A percentile compares a stretch with the other conserved stretches of the same genome.
These are phyloP conservation scores for Drosophila nannoptera DNA, from an alignment of 1,140 invertebrate genomes.

Conservation along the genomic window DNA sequence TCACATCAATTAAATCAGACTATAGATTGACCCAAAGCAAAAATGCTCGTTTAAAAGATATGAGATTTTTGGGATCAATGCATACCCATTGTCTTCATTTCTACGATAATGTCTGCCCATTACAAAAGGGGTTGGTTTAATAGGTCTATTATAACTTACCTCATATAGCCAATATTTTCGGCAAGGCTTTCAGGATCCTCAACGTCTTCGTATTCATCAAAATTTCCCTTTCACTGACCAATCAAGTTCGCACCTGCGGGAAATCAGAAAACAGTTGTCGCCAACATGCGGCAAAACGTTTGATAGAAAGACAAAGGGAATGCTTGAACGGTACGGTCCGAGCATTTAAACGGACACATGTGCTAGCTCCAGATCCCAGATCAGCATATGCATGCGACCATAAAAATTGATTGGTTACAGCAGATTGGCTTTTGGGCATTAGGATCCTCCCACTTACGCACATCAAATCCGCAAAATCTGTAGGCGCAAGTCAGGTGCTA, in stretches of 20 bases:
- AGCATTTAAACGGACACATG: slow-evolving; percentile 49
- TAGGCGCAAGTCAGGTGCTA: no score
- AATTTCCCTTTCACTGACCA: slow-evolving; percentile 13
- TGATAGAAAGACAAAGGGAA: slow-evolving; percentile 30
- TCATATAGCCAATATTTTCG: background rate
- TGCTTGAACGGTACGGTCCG: slow-evolving; percentile 48
- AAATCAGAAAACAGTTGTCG: slow-evolving; percentile 21
- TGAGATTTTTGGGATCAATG: background rate
- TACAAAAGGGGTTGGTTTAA: no score
- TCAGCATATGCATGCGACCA: slow-evolving; percentile 55
- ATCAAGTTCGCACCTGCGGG: background rate
- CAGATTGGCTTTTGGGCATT: no score
- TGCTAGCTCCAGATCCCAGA: slow-evolving; percentile 63
- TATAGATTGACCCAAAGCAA: no score
- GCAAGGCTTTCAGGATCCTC: slow-evolving; percentile 9
- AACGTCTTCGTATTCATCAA: background rate
- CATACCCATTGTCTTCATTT: background rate
- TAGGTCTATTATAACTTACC: background rate
- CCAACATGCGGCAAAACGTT: slow-evolving; percentile 39
- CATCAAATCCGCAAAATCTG: no score
- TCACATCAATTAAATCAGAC: no score
- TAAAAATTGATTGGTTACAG: no score
- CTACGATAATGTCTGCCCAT: background rate
- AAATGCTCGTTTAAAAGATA: no score
- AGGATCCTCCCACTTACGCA: no score